These are phyloP conservation scores for Dioctria linearis DNA, from an alignment of 2,888 invertebrate species.

Conservation along the genomic window DNA sequence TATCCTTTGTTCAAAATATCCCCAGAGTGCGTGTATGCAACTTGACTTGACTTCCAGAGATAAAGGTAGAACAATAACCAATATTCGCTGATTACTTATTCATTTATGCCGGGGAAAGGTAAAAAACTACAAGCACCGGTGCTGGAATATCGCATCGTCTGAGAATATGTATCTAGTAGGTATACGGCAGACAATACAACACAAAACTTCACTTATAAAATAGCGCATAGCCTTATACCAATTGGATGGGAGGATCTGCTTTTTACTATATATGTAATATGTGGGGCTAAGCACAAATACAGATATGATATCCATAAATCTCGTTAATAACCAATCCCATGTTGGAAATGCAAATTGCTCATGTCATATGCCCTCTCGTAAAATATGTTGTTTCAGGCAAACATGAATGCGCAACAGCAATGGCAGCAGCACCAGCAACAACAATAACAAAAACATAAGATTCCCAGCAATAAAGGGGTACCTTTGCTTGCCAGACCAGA, in stretches of 20 bases:
- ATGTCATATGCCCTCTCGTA: slow-evolving; percentile 64
- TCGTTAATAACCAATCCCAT: slow-evolving; percentile 71
- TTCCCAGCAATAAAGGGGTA: slow-evolving; percentile 1
- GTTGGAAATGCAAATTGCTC: slow-evolving; percentile 71
- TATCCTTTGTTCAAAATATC: slow-evolving; percentile 49
- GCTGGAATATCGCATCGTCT: slow-evolving; percentile 12
- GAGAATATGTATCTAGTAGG: slow-evolving; percentile 7
- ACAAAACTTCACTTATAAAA: background rate
- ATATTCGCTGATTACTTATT: slow-evolving; percentile 59
- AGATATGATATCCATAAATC: slow-evolving; percentile 70
- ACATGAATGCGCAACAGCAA: slow-evolving; percentile 53
- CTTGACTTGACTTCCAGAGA: slow-evolving; percentile 36
- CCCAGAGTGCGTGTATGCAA: slow-evolving; percentile 54
- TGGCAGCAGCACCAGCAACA: slow-evolving; percentile 31
- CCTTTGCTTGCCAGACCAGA: background rate
- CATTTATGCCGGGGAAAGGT: slow-evolving; percentile 56
- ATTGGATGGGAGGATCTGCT: slow-evolving; percentile 44
- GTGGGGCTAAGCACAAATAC: slow-evolving; percentile 61
- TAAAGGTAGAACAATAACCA: slow-evolving; percentile 58
- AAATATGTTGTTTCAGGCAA: slow-evolving; percentile 48
- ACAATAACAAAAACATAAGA: background rate
- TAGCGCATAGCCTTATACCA: slow-evolving; percentile 11
- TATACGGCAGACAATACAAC: background rate
- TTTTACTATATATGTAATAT: background rate
- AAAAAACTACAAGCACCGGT: slow-evolving; percentile 22